Base-by-base conservation (phyloP, 2,888 invertebrate genomes). In the Hypercompe scribonia region DNA sequence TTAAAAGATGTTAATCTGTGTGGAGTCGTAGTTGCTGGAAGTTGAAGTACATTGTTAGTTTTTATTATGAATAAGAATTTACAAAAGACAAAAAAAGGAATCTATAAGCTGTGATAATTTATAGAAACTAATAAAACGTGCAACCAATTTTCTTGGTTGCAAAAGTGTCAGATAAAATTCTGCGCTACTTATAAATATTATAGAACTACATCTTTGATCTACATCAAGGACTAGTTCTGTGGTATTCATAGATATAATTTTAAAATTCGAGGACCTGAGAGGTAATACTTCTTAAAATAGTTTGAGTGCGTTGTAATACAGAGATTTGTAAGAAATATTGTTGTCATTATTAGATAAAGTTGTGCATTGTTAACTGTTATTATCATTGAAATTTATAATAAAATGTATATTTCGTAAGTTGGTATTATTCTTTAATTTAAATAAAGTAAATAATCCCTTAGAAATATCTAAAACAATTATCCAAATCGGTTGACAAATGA, bases 11-110 rank as follows among this genome's bases (percentile, higher is more conserved):
- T 68, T 8, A 90, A 89, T 65, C 85, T 88, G 73, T 91, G 85
- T 0, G 94, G 92, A 3, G 93, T 92, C 21, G 86, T 82, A 15
- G 88, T 81, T 58, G 88, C 87, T 91, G 90, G 34, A 89, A 86
- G 8, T 64, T 70, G 33, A 68, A 58, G 8, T 73, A 61, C 28
- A 34, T 15, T 1, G 36, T 54, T 36, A 54, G 34, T 50, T 65
- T 54, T 33, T 68, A 21, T 66, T 3, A 18, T 61, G 18, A 15
- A 61, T 28, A 13, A 1, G 1, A 58, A 13, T 28, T 28, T 15
- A 58, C 28, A 15, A 28, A 58, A 13, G 8, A 58, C 15, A 21
- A 8, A 21, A 24, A 2, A 10, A 8, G 10, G 24, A n/a, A 1
- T 5, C 24, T 24, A 24, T 28, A 28, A 24, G 28, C 1, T 15